A percentile compares a stretch with the other conserved stretches of the same genome.
Conservation (phyloP, 2,113 vertebrate genomes). For the Dromas ardeola region DNA sequence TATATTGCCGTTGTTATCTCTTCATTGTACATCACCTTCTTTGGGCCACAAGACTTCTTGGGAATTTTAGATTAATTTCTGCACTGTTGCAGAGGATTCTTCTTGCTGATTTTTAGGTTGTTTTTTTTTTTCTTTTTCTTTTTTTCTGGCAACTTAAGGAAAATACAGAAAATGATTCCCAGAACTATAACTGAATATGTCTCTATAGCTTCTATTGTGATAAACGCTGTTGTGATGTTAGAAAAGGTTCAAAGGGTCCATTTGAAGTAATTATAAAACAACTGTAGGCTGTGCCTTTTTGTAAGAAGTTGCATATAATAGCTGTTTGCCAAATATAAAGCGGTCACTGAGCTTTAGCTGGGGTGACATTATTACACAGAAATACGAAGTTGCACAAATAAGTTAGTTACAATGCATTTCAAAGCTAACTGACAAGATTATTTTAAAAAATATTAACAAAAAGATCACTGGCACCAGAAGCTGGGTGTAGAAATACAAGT, state of each 20-base stretch:
- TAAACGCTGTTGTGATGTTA: background rate
- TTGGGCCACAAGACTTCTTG: background rate
- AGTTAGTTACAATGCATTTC: background rate
- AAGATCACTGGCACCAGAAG: background rate
- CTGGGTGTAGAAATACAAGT: background rate
- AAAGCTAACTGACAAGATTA: background rate
- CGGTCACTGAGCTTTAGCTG: rapidly evolving
- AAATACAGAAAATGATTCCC: background rate
- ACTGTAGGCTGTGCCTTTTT: background rate
- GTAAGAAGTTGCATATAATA: background rate
- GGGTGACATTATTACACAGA: background rate
- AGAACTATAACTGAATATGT: background rate
- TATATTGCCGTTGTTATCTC: background rate
- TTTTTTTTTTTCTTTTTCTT: background rate
- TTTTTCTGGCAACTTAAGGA: background rate
- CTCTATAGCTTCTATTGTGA: background rate
- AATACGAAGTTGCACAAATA: background rate
- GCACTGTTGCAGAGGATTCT: background rate
- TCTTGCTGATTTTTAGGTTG: background rate
- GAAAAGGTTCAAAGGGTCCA: background rate
- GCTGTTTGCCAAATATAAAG: background rate
- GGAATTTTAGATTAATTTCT: background rate
- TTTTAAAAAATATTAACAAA: background rate
- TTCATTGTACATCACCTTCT: background rate
- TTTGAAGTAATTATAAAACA: background rate